Evolutionary conservation across 2,797 vertebrate genomes (phyloP), one percentile per base, ranked within the genome.

Genomic region (Arremon brunneinucha): DNA sequence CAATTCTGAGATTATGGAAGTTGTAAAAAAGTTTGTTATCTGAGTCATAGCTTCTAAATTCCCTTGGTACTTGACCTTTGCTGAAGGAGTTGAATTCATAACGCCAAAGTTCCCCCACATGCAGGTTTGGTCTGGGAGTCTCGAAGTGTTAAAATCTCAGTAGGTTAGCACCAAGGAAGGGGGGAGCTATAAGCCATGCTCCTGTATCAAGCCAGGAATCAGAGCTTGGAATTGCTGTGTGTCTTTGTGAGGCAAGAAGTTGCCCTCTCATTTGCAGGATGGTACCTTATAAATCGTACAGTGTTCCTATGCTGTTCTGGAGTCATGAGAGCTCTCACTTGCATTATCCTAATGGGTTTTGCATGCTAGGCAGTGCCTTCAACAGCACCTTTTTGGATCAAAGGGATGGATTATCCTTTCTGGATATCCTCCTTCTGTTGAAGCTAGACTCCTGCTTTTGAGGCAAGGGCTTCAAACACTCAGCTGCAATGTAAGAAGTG

Each of bases 91-190:
- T 77, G 30, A 68, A 83, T 83, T 81, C 27, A 8, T 46, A 83
- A 64, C 0, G 0, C 37, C 22, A 8, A 60, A 67, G 28, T 10
- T 91, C 6, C 24, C 9, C 2, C 14, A 11, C 5, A 24, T 6
- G 39, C 4, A 32, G 17, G 32, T 80, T 63, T 76, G 12, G 13
- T 21, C 30, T 62, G 50, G 16, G 26, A 86, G 24, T 50, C 55
- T 41, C 34, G 90, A 68, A 75, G 80, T 77, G 32, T 9, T 70
- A 30, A 89, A 68, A 39, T 86, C 14, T 60, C 17, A 8, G 26
- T 16, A 60, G 17, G 22, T 50, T 89, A 64, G 30, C 64, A 26
- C 6, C 18, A 47, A 46, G 89, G 72, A 41, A 28, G 8, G 7
- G 15, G 6, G 2, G 1, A 37, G 16, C 69, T 56, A 52, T 21